Percentiles rank a stretch among this genome's conserved stretches.
These are phyloP conservation scores for Tetranychus truncatus DNA, from an alignment of 2,888 invertebrate genomes.

Conservation along the genomic window DNA sequence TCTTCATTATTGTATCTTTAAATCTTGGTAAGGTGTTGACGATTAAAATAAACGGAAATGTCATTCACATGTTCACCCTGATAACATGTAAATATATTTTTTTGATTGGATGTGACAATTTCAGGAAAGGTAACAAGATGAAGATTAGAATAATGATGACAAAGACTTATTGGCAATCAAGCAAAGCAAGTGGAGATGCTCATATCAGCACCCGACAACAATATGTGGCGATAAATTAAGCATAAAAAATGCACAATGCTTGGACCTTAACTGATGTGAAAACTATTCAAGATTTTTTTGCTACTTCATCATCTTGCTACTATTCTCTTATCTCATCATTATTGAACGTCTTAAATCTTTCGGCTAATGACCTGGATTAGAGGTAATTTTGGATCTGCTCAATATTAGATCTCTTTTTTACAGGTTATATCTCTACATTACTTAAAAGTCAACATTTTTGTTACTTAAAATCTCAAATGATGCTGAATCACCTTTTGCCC, in stretches of 20 bases:
- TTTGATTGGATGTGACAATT: background rate
- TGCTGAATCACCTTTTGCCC: background rate
- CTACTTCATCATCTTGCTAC: background rate
- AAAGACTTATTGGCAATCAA: no score
- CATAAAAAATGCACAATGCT: no score
- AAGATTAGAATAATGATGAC: no score
- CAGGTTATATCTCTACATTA: no score
- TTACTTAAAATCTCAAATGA: background rate
- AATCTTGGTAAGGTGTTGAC: background rate
- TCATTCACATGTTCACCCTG: background rate
- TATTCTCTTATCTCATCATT: background rate
- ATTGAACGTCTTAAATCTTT: background rate
- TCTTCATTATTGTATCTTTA: no score
- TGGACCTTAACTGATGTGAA: no score
- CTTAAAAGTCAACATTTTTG: background rate
- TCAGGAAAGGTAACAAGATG: background rate
- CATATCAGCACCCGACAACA: no score
- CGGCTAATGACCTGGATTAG: slow-evolving; percentile 2
- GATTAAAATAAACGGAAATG: background rate
- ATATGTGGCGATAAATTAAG: no score
- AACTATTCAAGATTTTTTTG: background rate
- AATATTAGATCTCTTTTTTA: background rate
- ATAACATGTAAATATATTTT: background rate
- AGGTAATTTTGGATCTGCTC: background rate
- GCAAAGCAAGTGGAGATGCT: no score